Percentiles rank a stretch among this genome's conserved stretches.
phyloP scores from a whole-genome alignment of 1,140 invertebrate species.

The Trialeurodes vaporariorum region DNA sequence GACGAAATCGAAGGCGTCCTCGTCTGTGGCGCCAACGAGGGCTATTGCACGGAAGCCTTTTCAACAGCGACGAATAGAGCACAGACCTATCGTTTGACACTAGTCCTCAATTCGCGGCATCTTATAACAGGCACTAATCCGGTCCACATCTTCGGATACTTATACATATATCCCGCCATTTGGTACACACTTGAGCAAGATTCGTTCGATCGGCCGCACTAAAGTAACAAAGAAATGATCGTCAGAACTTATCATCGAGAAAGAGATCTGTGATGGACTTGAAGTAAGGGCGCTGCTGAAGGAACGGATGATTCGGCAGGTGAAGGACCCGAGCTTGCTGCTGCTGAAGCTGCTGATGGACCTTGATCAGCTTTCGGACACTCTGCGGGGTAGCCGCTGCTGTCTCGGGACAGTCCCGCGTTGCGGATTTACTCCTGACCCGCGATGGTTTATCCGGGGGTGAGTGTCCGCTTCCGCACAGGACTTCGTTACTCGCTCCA shows the following conservation, averaged over 20 bases:
- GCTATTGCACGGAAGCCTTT: constrained; percentile 75
- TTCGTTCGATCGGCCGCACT: constrained; percentile 58
- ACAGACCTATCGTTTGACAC: constrained; percentile 50
- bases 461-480: constrained; percentile 47
- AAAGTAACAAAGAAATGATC: constrained; percentile 74
- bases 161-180: constrained; percentile 81
- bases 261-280: constrained; percentile 50
- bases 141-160: constrained; percentile 68
- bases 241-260: constrained; percentile 66
- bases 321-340: not conserved
- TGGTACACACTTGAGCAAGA: constrained; percentile 67
- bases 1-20: constrained; percentile 77
- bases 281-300: not conserved
- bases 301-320: not conserved
- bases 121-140: constrained; percentile 69
- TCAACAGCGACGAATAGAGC: constrained; percentile 71
- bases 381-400: constrained; percentile 38
- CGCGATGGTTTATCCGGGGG: constrained; percentile 25
- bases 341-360: constrained; percentile 15
- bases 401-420: constrained; percentile 14
- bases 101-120: constrained; percentile 59
- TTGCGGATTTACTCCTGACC: constrained; percentile 21
- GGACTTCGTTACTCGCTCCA: constrained; percentile 74
- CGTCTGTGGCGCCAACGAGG: constrained; percentile 72
- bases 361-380: constrained; percentile 20